Base-by-base conservation (phyloP, 2,113 vertebrate genomes). In the Labeo rohita region DNA sequence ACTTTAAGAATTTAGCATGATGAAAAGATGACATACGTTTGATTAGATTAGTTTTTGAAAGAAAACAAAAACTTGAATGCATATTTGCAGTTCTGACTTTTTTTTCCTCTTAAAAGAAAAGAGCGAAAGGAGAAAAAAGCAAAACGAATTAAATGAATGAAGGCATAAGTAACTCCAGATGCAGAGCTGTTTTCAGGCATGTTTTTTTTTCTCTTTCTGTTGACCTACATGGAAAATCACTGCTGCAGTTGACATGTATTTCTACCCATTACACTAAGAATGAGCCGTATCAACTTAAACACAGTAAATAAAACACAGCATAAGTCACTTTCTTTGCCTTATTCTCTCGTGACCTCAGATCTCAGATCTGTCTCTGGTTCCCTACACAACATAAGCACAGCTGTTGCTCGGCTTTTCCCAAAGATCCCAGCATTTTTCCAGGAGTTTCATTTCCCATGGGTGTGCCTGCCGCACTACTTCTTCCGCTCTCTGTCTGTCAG, bases 351-450 rank as follows among this genome's bases (percentile, higher is more conserved):
- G 8, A 59, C 66, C 34, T 65, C 6, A 34, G 13, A 68, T 76
- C 61, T 63, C 75, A 85, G 43, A 80, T 61, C 45, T 75, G 83
- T 70, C 43, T 23, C 52, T 6, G 73, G 59, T 83, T 88, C 87
- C 75, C 65, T 81, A 75, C 76, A 85, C 12, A 6, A 75, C 45
- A 80, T 18, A 87, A 68, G 77, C 86, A 89, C 82, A 76, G 65
- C 80, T 61, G 79, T 56, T 83, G 63, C 52, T 63, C 80, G 59
- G 79, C 45, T 85, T 74, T 87, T 80, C 88, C 83, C 74, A 83
- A 75, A 90, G 85, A 84, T 65, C 76, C 54, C 80, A 43, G 86
- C 72, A 54, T 78, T 79, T 59, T 80, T 86, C 66, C 89, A 36
- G 47, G 68, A 87, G 45, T 39, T 59, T 49, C 36, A 83, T 72